Base-by-base conservation (phyloP, 2,113 vertebrate genomes). In the Rattus rattus region DNA sequence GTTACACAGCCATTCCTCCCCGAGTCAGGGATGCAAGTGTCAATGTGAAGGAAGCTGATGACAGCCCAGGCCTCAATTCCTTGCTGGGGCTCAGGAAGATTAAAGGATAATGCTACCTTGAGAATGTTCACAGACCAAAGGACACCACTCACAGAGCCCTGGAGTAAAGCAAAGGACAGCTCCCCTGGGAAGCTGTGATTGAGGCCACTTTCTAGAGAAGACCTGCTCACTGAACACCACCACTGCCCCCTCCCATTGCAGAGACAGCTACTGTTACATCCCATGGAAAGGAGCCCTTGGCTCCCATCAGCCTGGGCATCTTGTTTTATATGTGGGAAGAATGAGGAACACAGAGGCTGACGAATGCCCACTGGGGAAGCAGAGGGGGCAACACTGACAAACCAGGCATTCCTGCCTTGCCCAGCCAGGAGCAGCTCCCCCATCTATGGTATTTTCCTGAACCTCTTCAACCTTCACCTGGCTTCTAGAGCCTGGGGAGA, bases 181-280 rank as follows among this genome's bases (percentile, higher is more conserved):
- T 1, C 54, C 75, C 11, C 22, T 28, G 4, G 19, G 56, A 77
- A 84, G 43, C 7, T 70, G 49, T 26, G 88, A 49, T 0, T n/a
- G 22, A 4, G 16, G 24, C 30, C 26, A 16, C 73, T 24, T 52
- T 65, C 88, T 7, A 0, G 2, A 69, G 54, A 59, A 9, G 77
- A 43, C 7, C 22, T 5, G 6, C 80, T 3, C 9, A 52, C 75
- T 20, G 13, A 52, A 33, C 26, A 70, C 39, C 26, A 67, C 36
- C n/a, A 20, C 56, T 63, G 9, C 9, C 0, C 0, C 17, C 30
- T 2, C 0, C 36, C 26, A 36, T 5, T 0, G 11, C 14, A 72
- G 69, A 80, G 52, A 36, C 43, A 14, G 61, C 56, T 22, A 11
- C 61, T 9, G 22, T 1, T 4, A 19, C 16, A 17, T n/a, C 49